Evolutionary conservation across 2,888 invertebrate species (phyloP).

Genomic region (Scaptomyza parva): DNA sequence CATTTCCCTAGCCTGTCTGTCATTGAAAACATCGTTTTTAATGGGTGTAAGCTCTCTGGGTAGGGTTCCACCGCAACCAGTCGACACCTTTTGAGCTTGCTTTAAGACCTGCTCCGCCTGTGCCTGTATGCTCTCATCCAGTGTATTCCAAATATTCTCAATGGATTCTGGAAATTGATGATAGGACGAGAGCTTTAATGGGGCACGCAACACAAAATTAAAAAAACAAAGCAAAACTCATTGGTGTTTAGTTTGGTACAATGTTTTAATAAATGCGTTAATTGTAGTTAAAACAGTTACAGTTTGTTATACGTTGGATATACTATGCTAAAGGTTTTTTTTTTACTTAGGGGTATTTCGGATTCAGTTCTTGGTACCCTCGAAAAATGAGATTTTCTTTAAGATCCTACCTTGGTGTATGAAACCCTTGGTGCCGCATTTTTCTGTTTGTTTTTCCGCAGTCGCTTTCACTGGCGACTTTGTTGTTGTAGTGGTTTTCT

Average conservation of each 20-base stretch:
- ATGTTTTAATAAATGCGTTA: conserved; percentile 74
- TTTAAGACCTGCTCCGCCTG: conserved; percentile 78
- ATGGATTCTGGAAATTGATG: conserved; percentile 75
- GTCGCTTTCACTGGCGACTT: conserved; percentile 60
- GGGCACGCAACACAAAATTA: conserved; percentile 4
- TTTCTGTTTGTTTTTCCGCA: conserved; percentile 76
- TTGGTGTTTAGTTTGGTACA: conserved; percentile 49
- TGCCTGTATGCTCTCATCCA: conserved; percentile 84
- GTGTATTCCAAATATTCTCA: conserved; percentile 84
- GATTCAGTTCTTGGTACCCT: conserved; percentile 87
- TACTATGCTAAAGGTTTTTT: conserved; percentile 54
- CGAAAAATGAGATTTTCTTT: conserved; percentile 91
- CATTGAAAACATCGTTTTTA: not conserved
- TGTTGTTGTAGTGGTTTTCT: conserved; percentile 24
- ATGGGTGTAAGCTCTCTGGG: conserved; percentile 86
- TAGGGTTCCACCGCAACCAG: conserved; percentile 88
- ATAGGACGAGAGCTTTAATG: conserved; percentile 50
- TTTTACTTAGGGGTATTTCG: conserved; percentile 32
- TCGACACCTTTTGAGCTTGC: conserved; percentile 85
- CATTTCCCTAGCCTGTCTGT: conserved; percentile 86
- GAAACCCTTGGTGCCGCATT: conserved; percentile 82
- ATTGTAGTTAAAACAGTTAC: conserved; percentile 58
- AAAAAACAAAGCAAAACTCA: conserved; percentile 58
- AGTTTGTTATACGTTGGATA: conserved; percentile 36
- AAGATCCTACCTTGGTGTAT: conserved; percentile 88